Evolutionary conservation across 2,113 vertebrate genomes (phyloP).

Genomic region (Sander vitreus): DNA sequence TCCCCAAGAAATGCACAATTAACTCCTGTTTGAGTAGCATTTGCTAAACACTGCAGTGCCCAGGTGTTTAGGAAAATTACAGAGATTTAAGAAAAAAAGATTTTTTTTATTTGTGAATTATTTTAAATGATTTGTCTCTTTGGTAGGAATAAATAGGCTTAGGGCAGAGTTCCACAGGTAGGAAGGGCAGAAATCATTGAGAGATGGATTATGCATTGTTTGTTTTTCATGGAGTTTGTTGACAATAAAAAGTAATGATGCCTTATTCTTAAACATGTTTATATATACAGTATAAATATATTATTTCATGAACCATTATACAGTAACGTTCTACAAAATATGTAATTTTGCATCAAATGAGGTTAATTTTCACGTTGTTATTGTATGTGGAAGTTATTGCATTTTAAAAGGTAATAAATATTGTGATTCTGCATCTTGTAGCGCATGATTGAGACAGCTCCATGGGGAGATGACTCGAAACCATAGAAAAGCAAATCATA

Average conservation of each 20-base stretch:
- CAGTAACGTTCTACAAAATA: neutral
- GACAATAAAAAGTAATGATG: neutral
- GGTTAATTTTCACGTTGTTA: neutral
- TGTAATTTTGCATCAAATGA: neutral
- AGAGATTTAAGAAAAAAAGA: neutral
- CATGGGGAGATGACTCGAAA: conserved; percentile 89
- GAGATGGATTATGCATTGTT: neutral
- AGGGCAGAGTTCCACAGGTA: neutral
- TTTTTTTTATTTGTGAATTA: neutral
- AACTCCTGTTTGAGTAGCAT: neutral
- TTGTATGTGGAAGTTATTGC: neutral
- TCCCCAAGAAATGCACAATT: neutral
- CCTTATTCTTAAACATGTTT: neutral
- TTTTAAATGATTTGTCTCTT: neutral
- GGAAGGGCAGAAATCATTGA: neutral
- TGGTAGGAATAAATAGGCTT: neutral
- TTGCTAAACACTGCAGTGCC: neutral
- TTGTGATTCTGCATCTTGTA: conserved; percentile 63
- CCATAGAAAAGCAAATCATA: conserved; percentile 90
- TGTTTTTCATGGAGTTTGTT: neutral
- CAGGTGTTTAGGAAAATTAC: neutral
- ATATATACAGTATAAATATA: neutral
- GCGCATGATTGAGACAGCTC: conserved; percentile 90
- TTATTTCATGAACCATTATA: neutral
- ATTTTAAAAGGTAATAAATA: neutral